These are phyloP conservation scores for Teleogryllus occipitalis DNA, from an alignment of 1,140 invertebrate species.

Conservation along the genomic window DNA sequence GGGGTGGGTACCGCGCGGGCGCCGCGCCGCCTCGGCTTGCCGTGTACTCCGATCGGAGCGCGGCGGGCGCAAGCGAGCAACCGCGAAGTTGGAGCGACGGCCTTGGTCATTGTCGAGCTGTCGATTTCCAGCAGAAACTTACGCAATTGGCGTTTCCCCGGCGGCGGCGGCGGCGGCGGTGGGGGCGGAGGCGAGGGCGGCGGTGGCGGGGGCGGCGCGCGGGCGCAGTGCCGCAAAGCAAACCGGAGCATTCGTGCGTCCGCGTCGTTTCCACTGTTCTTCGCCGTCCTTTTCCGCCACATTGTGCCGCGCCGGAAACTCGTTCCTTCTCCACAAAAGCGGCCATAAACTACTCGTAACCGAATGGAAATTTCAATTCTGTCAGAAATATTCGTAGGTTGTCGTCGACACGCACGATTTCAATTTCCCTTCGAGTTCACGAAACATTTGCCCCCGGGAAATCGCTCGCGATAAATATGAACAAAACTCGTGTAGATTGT, in stretches of 20 bases:
- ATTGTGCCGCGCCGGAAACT: not conserved
- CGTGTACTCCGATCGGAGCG: not conserved
- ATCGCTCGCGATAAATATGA: not conserved
- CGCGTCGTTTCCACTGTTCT: not conserved
- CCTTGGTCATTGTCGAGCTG: not conserved
- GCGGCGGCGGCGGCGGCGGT: too few species aligned
- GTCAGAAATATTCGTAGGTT: not conserved
- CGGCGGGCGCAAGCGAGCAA: too few species aligned
- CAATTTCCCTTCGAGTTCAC: not conserved
- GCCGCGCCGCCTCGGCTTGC: not conserved
- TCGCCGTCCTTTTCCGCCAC: not conserved
- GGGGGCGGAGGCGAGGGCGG: too few species aligned
- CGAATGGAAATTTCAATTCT: not conserved
- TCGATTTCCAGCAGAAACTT: not conserved
- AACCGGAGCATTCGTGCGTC: too few species aligned
- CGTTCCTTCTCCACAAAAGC: not conserved
- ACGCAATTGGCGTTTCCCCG: not conserved
- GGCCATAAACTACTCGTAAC: not conserved
- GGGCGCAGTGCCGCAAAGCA: too few species aligned
- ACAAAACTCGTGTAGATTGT: not conserved
- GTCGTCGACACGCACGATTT: not conserved
- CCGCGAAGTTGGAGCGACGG: not conserved
- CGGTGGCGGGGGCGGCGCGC: too few species aligned
- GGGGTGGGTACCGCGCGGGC: too few species aligned
- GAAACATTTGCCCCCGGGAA: not conserved